Evolutionary conservation across 2,888 invertebrate species (phyloP), one percentile per base, ranked within the genome.

Genomic region (Cyrtodaria siliqua): DNA sequence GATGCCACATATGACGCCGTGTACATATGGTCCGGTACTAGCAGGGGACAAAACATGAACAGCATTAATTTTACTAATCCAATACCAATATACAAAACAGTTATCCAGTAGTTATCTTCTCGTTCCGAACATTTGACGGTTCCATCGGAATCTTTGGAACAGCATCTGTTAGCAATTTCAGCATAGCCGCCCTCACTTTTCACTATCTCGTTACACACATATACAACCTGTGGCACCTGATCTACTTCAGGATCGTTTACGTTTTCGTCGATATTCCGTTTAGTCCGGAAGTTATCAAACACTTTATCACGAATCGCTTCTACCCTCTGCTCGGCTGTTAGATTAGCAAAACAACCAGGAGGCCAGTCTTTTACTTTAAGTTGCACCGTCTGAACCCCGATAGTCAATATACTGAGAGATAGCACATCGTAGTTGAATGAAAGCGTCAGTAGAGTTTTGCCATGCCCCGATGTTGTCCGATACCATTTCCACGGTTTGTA

Each of bases 391-490:
- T 89, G 86, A 12, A 91, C 89, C 1, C 92, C 92, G 16, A 91
- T 90, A 12, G 87, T 86, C 26, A 92, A 79, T 47, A 92, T 87
- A 33, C 86, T 78, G 75, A 92, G 79, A 1, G 91, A 91, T 6
- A 91, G 74, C 2, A 91, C 86, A 40, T 91, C 90, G 69, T 90
- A 91, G 77, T 92, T 89, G 72, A 92, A 92, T 1, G 91, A 87
- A 57, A 92, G 74, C 64, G 91, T 88, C 24, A 92, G 83, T 49
- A 92, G 71, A 0, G 90, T 91, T 29, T 87, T 83, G 0, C 92
- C 92, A 62, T 92, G 92, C n/a, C 82, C 82, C 9, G 85, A 88
- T 24, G 86, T 78, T 0, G 90, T 90, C n/a, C 90, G 83, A 52
- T 87, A 86, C 92, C 92, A 92, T 26, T 84, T 69, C 83, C 86